Evolutionary conservation across 2,888 invertebrate species (phyloP), one percentile per base, ranked within the genome.

Genomic region (Melieria crassipennis): DNA sequence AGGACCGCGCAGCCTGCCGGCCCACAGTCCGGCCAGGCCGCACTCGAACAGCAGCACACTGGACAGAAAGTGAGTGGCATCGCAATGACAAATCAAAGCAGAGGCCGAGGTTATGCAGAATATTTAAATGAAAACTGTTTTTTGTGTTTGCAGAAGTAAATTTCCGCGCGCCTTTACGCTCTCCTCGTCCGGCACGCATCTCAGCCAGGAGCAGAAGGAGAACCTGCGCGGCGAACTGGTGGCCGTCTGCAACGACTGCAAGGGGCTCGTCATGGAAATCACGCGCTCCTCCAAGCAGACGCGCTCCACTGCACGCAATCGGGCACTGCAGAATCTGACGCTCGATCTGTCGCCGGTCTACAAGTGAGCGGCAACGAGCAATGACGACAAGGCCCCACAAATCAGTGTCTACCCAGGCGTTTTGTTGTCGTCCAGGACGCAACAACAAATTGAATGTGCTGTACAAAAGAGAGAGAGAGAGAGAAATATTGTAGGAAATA

Each of bases 231-330:
- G 92, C 77, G 92, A 94, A 73, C 91, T 94, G 83, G 95, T 96
- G 92, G 92, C 93, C 74, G 96, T 97, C 63, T 98, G 97, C 85
- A 93, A 94, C 86, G 97, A 97, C 89, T 98, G 97, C 88, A 95
- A 95, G 85, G 93, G 94, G 73, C 94, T 97, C 93, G 94, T 97
- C 73, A 91, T 96, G 80, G 95, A 96, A 88, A 96, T 97, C 85
- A 96, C 97, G 84, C 93, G 95, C 87, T 94, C 96, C 42, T 77
- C 91, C 92, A 85, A 85, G 73, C 93, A 92, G 72, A 93, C 92
- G 75, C 91, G 95, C 80, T 92, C 96, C 72, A 94, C 94, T 71
- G 93, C 92, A 72, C 90, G 94, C 79, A 94, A 94, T 88, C 92
- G 94, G 84, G 92, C 94, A 77, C 89, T 94, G 77, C 90, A 94